Evolutionary conservation across 2,113 vertebrate genomes (phyloP), one percentile per base, ranked within the genome.

Genomic region (Crotalus horridus): DNA sequence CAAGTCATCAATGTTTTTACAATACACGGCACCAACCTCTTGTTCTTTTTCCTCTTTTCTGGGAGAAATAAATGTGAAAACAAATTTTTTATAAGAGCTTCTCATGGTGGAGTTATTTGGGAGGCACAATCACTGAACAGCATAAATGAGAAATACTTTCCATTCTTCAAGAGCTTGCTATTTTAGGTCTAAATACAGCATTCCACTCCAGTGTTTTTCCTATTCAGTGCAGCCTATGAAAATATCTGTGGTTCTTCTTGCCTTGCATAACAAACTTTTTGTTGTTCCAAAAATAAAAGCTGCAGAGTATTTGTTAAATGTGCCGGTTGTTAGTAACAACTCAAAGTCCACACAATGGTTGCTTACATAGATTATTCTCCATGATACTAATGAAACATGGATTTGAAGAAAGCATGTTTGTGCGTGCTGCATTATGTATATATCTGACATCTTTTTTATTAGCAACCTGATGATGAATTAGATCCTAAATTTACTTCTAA

Each of bases 11-110:
- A 98, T 96, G 90, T 94, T 96, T 92, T 96, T 94, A 94, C 97
- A 98, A 92, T 98, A 98, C 55, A 85, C 93, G 20, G 98, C 98
- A 59, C 97, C 97, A 74, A 98, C 97, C 20, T 95, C 96, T 48
- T 91, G 94, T 89, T 98, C 98, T 69, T 98, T 98, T 12, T 98
- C 98, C 91, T 96, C 94, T 26, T 86, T 91, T 94, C 98, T 98
- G 46, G 81, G 93, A 29, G 26, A 91, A 92, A 97, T 89, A 91
- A 87, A 90, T 43, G n/a, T 85, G 11, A 81, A 11, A 91, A 39
- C 9, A 51, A 46, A 26, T 91, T 61, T 61, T 61, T 56, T 93
- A 85, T 29, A 74, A 54, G 46, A 29, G 59, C 11, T 59, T 54
- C 46, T 88, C 20, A 21, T 43, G 39, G 3, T 13, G 6, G 20